Evolutionary conservation across 2,888 invertebrate genomes (phyloP), one percentile per base, ranked within the genome.

Genomic region (Lithophane ornitopus): DNA sequence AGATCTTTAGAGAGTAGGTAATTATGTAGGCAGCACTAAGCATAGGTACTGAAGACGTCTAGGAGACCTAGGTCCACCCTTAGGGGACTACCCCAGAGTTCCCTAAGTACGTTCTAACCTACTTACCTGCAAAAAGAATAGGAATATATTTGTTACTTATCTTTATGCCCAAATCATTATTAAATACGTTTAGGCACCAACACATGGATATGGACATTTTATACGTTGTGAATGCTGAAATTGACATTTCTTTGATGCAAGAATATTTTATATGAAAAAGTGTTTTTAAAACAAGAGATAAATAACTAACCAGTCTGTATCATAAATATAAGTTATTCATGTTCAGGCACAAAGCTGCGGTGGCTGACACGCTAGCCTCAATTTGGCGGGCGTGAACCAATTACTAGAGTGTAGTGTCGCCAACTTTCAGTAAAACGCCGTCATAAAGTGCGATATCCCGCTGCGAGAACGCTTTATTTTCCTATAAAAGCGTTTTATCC

Each of bases 401-500:
- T 95, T 94, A 95, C 91, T 88, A 93, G 89, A 90, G 93, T 91
- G 90, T 91, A 94, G 93, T 92, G 94, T 94, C 95, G 94, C 94
- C 94, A 95, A 96, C 92, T 95, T 95, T 94, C 94, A 95, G 95
- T 94, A 93, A 95, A 96, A 94, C 93, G 94, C 92, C 91, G 92
- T 93, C 94, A 94, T 96, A 95, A 96, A 95, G 94, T 94, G 94
- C 92, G 94, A 96, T 94, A 95, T 94, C 94, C 95, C 95, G 94
- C 95, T 91, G 95, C 93, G 95, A 94, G 95, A 95, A 95, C 95
- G 94, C 94, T 96, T 96, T 96, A 96, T 96, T 94, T 95, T 95
- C 94, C 95, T 93, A 95, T 96, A 95, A 96, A 96, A 96, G 95
- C 96, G 95, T 95, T 96, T 96, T 95, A 96, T 96, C 95, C 95